A percentile compares a stretch with the other conserved stretches of the same genome.
Conservation (phyloP, 2,113 vertebrate species). For the Dinomys branickii region DNA sequence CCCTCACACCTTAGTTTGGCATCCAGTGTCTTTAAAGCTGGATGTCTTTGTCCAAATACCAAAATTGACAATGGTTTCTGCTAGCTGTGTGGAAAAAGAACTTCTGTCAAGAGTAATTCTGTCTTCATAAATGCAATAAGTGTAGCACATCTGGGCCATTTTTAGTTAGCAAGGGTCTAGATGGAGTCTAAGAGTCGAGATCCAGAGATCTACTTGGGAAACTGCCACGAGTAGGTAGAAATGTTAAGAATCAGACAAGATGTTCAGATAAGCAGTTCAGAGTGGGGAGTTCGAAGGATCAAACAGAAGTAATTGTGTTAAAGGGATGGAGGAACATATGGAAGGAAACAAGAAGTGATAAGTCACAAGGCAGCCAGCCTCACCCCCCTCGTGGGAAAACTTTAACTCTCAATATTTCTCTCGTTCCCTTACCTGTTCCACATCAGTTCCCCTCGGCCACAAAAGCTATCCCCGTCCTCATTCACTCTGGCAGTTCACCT, state of each 20-base stretch:
- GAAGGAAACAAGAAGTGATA: not conserved
- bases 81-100: not conserved
- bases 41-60: not conserved
- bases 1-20: not conserved
- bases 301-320: not conserved
- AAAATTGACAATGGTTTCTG: not conserved
- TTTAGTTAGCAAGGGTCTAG: not conserved
- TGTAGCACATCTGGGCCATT: not conserved
- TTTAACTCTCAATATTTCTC: too few species aligned
- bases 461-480: too few species aligned
- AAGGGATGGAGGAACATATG: not conserved
- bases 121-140: not conserved
- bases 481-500: too few species aligned
- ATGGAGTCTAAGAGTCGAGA: not conserved
- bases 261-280: not conserved
- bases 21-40: not conserved
- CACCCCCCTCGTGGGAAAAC: too few species aligned
- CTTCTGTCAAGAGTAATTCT: not conserved
- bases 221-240: not conserved
- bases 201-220: not conserved
- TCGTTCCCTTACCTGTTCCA: too few species aligned
- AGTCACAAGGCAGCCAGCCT: too few species aligned
- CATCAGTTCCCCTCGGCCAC: too few species aligned
- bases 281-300: not conserved
- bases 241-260: not conserved